Percentiles rank a stretch among this genome's conserved stretches.
Evolutionary conservation across 1,140 invertebrate species (phyloP).

Genomic region (Lordiphosa mommai): DNA sequence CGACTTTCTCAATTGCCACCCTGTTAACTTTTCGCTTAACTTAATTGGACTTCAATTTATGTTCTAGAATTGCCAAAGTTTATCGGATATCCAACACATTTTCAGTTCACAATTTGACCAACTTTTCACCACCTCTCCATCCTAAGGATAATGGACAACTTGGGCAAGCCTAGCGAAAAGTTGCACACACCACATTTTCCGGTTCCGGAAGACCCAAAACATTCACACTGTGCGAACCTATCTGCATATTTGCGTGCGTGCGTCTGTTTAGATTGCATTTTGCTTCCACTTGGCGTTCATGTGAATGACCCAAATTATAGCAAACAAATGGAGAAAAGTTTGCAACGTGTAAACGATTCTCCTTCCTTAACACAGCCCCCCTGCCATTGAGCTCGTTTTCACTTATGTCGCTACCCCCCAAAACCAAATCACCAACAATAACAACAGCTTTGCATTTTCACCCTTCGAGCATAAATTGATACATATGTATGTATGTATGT

Average conservation of each 20-base stretch:
- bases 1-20: not conserved
- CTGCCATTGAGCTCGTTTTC: slow-evolving; percentile 78
- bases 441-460: slow-evolving; percentile 1
- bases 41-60: not conserved
- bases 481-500: no score
- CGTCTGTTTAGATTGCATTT: slow-evolving; percentile 48
- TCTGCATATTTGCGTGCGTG: slow-evolving; percentile 36
- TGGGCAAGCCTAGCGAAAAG: slow-evolving; percentile 11
- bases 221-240: slow-evolving; percentile 21
- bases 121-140: not conserved
- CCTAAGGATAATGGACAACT: slow-evolving; percentile 18
- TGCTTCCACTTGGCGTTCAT: slow-evolving; percentile 53
- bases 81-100: slow-evolving; percentile 31
- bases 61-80: slow-evolving; percentile 12
- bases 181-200: slow-evolving; percentile 62
- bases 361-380: not conserved
- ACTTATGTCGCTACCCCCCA: slow-evolving; percentile 14
- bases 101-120: slow-evolving; percentile 20
- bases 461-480: slow-evolving; percentile 45
- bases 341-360: slow-evolving; percentile 32
- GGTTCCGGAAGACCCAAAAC: slow-evolving; percentile 37
- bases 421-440: not conserved
- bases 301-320: slow-evolving; percentile 79
- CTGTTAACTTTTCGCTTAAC: not conserved
- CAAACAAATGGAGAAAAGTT: slow-evolving; percentile 58